Evolutionary conservation across 2,888 invertebrate genomes (phyloP).

Genomic region (Pachymerium ferrugineum): DNA sequence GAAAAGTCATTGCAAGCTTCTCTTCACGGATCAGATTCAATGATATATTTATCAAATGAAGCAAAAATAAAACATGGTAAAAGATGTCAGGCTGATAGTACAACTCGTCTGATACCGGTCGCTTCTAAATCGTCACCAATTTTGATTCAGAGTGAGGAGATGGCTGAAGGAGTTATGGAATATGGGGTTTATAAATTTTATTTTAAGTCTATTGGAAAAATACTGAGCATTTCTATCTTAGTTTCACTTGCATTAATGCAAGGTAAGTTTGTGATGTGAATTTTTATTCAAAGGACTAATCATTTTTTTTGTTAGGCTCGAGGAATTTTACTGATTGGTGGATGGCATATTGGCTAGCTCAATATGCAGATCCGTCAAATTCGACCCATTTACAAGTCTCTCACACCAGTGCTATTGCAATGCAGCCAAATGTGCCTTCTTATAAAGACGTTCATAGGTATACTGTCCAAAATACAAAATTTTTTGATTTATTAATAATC

Average conservation of each 20-base stretch:
- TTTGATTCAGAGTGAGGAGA: slow-evolving; percentile 51
- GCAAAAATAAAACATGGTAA: background rate
- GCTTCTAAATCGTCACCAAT: background rate
- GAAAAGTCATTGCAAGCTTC: background rate
- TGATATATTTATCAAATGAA: background rate
- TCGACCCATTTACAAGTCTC: background rate
- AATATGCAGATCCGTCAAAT: background rate
- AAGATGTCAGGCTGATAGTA: too few species aligned
- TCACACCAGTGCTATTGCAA: background rate
- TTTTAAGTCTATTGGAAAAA: slow-evolving; percentile 68
- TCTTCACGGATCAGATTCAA: background rate
- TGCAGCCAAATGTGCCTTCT: background rate
- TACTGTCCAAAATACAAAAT: too few species aligned
- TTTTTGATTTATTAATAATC: too few species aligned
- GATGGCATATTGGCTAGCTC: slow-evolving; percentile 85
- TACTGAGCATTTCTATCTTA: slow-evolving; percentile 59
- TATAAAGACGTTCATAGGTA: background rate
- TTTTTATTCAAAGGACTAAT: too few species aligned
- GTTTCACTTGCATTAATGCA: slow-evolving; percentile 82
- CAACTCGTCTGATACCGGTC: background rate
- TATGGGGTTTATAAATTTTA: slow-evolving; percentile 73
- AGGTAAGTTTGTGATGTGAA: slow-evolving; percentile 41
- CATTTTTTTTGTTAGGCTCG: slow-evolving; percentile 53
- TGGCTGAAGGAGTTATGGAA: slow-evolving; percentile 58
- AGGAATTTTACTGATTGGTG: slow-evolving; percentile 88